These are phyloP conservation scores for Melieria crassipennis DNA, from an alignment of 2,888 invertebrate species.

Conservation along the genomic window DNA sequence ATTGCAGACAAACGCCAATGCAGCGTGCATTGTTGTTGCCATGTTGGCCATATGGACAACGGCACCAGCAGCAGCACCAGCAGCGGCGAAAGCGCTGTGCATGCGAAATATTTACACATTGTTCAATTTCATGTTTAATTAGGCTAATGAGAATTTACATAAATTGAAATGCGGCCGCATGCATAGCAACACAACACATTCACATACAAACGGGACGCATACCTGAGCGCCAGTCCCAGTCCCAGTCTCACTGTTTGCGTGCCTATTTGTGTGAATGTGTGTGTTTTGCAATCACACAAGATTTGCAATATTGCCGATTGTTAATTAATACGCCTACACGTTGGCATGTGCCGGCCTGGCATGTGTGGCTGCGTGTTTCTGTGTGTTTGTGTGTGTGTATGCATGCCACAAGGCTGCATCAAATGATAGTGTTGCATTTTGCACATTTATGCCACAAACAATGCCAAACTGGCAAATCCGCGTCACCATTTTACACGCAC, in stretches of 20 bases:
- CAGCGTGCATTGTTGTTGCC: background rate
- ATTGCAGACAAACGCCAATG: background rate
- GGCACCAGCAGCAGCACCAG: background rate
- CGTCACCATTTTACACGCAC: background rate
- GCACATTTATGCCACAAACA: slow-evolving; percentile 7
- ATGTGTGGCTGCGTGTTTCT: background rate
- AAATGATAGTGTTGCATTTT: slow-evolving; percentile 13
- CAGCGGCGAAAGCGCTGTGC: slow-evolving; percentile 3
- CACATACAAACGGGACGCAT: background rate
- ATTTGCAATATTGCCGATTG: slow-evolving; percentile 30
- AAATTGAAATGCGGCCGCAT: slow-evolving; percentile 34
- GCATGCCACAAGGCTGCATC: slow-evolving; percentile 14
- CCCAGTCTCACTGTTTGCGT: too few relatives aligned
- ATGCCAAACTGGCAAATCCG: background rate
- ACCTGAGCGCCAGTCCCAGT: background rate
- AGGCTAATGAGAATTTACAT: slow-evolving; percentile 50
- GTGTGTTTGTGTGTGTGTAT: slow-evolving; percentile 22
- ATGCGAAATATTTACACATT: slow-evolving; percentile 45
- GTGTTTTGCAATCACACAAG: slow-evolving; percentile 9
- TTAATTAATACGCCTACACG: slow-evolving; percentile 31
- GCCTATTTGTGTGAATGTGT: background rate
- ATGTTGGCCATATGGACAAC: background rate
- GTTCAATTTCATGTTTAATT: slow-evolving; percentile 50
- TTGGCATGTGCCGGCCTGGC: too few relatives aligned
- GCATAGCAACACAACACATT: slow-evolving; percentile 5